Base-by-base conservation (phyloP, 2,797 vertebrate species). In the Euthynnus affinis region DNA sequence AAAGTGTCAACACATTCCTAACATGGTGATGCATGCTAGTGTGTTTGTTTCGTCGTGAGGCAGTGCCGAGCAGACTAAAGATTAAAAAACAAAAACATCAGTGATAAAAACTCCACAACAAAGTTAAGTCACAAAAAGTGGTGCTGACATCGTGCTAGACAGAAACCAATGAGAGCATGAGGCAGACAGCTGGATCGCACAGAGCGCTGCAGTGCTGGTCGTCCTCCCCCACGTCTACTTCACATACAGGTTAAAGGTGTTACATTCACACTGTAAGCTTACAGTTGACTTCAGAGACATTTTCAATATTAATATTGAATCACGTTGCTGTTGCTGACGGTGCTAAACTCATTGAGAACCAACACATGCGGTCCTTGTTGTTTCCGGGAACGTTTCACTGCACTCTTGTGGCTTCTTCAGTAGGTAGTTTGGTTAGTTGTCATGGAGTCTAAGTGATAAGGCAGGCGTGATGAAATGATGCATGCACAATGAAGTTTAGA, bases 1-100 rank as follows among this genome's bases (percentile, higher is more conserved):
- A 9, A 22, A 27, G n/a, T 32, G 61, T 61, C 70, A 69, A 78
- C 74, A 71, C 15, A 18, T 9, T n/a, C 49, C 29, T 62, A 34
- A 48, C 48, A 14, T 1, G 10, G 17, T 12, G 5, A 57, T n/a
- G 29, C 59, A 55, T 14, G 4, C 14, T 44, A 15, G 9, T 6
- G 20, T 7, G 9, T 40, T 67, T 56, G n/a, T 20, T 57, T 29
- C 17, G n/a, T 63, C 27, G 32, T 22, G 32, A 32, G 15, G 3
- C 18, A 44, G 18, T n/a, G 53, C 29, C 17, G n/a, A 29, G 27
- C 27, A 29, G 27, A 34, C 17, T 18, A 48, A 17, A 48, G 17
- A 17, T 48, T 32, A 7, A 29, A 29, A 56, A n/a, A n/a, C n/a
- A n/a, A n/a, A 56, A 10, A 27, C 3, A 15, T 53, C 52, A 25